Evolutionary conservation across 2,888 invertebrate species (phyloP).

Genomic region (Eueremaeus valkanovi): DNA sequence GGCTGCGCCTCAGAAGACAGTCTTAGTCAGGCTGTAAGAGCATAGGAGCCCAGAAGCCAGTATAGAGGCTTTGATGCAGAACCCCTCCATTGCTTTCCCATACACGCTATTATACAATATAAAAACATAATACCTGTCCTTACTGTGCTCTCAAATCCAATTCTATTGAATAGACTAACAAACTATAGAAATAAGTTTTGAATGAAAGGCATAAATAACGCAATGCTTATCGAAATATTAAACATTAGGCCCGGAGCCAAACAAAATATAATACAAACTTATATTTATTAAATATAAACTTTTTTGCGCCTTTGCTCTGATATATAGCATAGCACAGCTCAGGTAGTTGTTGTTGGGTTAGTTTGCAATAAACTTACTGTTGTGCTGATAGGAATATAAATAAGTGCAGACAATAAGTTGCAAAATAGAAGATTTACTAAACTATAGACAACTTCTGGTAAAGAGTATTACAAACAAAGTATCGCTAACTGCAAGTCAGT

Average conservation of each 20-base stretch:
- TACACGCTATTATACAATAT: conserved; percentile 23
- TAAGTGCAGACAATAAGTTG: conserved; percentile 2
- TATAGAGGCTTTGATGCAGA: conserved; percentile 6
- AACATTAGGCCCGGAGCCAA: neutral
- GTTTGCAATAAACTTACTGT: neutral
- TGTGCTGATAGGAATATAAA: conserved; percentile 14
- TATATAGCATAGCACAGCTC: too few species aligned
- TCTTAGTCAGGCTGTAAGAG: neutral
- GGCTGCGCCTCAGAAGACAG: neutral
- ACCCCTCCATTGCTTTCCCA: conserved; percentile 12
- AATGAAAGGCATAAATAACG: conserved; percentile 12
- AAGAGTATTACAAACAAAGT: neutral
- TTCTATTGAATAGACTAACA: neutral
- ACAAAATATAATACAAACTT: neutral
- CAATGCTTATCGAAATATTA: conserved; percentile 4
- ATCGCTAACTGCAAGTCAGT: conserved; percentile 6
- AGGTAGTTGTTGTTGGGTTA: neutral
- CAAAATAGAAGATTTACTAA: too few species aligned
- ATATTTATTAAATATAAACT: neutral
- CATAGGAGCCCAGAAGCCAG: neutral
- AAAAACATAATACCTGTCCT: conserved; percentile 18
- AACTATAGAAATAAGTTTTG: neutral
- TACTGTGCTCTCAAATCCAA: neutral
- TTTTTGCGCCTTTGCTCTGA: neutral
- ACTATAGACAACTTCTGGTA: neutral